Evolutionary conservation across 2,113 vertebrate species (phyloP), one percentile per base, ranked within the genome.

Genomic region (Sitta europaea): DNA sequence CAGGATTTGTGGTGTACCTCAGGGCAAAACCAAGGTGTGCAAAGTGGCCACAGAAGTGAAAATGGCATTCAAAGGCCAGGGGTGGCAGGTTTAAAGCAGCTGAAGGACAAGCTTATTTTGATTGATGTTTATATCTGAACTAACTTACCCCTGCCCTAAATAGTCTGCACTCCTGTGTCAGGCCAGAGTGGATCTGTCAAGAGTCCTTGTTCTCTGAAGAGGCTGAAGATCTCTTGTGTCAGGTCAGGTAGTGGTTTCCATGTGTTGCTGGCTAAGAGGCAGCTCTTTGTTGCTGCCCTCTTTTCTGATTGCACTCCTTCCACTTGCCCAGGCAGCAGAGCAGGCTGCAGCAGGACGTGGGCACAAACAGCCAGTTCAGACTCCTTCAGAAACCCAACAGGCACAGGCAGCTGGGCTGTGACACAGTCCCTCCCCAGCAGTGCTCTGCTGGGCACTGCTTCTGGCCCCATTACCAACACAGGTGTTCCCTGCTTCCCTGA

Each of bases 361-460:
- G 57, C 51, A 67, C 53, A 33, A 1, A 2, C 12, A 24, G 22
- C 15, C 38, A 16, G 55, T 3, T 36, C 38, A 54, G 53, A 29
- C 51, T 85, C 28, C 68, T 82, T 48, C 66, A 94, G 77, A 77
- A 70, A 40, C 10, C 31, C 40, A 31, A 5, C 9, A 24, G 73
- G 68, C 0, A 0, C 66, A 8, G n/a, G 62, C 1, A 2, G 19
- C 40, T 55, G 53, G 23, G 54, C 65, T 0, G 0, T 27, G 36
- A 54, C 35, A 19, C 67, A 54, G 62, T 10, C 79, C 38, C 33
- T 36, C 82, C 22, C 63, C 3, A 4, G 63, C 61, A 89, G 63
- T 25, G 57, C 42, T 35, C 58, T 9, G 2, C 48, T 31, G 24
- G 62, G 58, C 24, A 35, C 51, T 62, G 80, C 68, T 1, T 2